Conservation (phyloP, 2,888 invertebrate genomes). For the Yponomeuta cagnagella region DNA sequence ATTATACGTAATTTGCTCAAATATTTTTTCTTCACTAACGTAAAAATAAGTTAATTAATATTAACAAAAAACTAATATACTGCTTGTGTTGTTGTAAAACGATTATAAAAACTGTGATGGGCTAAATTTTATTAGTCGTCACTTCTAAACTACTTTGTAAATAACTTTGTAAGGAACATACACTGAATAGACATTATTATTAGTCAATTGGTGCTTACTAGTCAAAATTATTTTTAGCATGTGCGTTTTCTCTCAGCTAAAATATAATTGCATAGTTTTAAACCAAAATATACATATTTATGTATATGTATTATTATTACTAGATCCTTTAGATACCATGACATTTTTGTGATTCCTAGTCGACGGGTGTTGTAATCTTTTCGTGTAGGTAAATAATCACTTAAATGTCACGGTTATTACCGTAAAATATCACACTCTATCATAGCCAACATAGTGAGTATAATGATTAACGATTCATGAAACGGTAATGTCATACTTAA, state of each 20-base stretch:
- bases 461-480: neutral
- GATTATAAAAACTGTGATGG: conserved; percentile 26
- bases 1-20: conserved; percentile 28
- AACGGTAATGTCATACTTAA: neutral
- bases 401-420: no score
- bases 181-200: conserved; percentile 59
- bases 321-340: no score
- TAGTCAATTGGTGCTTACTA: conserved; percentile 75
- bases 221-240: conserved; percentile 74
- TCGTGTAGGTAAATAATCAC: neutral
- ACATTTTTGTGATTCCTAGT: no score
- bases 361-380: neutral
- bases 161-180: conserved; percentile 25
- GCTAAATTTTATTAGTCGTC: conserved; percentile 66
- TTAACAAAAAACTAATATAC: conserved; percentile 8
- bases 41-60: conserved; percentile 21
- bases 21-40: conserved; percentile 21
- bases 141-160: conserved; percentile 26
- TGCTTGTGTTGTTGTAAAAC: no score
- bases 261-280: neutral
- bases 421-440: no score
- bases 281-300: neutral
- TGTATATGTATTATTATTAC: neutral
- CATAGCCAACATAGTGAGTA: neutral
- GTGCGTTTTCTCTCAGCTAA: conserved; percentile 16